phyloP scores from a whole-genome alignment of 64 coral and sea anemone species.

The Montipora sp. region DNA sequence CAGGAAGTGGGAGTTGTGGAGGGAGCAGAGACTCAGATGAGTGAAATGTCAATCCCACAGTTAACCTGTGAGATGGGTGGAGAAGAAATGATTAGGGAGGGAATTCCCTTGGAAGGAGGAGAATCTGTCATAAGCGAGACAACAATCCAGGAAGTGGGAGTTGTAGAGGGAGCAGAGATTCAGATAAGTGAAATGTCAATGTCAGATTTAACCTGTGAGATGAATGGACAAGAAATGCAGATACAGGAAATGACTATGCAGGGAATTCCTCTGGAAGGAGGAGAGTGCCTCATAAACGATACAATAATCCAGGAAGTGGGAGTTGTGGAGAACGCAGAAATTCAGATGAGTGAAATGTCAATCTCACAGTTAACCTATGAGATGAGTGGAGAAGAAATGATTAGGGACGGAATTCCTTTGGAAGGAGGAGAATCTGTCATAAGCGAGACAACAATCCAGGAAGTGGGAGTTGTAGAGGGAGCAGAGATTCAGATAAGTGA shows the following conservation, averaged over 20 bases:
- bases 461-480: not conserved
- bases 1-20: too few species aligned
- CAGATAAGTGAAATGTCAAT: not conserved
- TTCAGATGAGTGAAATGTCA: too few species aligned
- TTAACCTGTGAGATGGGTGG: too few species aligned
- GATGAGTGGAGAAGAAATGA: too few species aligned
- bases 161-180: not conserved
- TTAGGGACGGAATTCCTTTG: not conserved
- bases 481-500: not conserved
- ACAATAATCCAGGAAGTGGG: not conserved
- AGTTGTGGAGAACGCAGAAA: too few species aligned
- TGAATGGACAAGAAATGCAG: too few species aligned
- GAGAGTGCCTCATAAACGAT: not conserved
- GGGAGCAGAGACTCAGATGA: too few species aligned
- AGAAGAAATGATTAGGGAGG: too few species aligned
- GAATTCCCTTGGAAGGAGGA: too few species aligned
- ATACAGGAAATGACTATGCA: conserved; percentile 7
- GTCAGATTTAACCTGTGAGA: not conserved
- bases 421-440: not conserved
- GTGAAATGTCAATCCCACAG: too few species aligned
- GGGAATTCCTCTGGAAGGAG: not conserved
- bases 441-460: not conserved
- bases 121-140: too few species aligned
- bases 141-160: not conserved
- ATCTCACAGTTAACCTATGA: too few species aligned